phyloP scores from a whole-genome alignment of 2,113 vertebrate genomes.

The Benitochromis conjunctus region DNA sequence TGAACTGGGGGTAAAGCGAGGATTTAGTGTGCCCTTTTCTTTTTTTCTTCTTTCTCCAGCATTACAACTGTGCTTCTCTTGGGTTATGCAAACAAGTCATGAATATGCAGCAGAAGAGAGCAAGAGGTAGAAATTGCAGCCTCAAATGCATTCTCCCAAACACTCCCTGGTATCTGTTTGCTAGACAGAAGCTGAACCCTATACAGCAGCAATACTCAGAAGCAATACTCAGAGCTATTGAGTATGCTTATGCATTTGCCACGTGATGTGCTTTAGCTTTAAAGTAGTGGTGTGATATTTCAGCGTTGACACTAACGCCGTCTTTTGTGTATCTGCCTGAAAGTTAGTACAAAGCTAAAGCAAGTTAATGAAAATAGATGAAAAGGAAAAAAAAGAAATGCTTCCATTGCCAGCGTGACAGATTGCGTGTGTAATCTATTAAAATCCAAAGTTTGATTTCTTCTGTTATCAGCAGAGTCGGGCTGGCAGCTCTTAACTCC shows the following conservation, averaged over 20 bases:
- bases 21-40: neutral
- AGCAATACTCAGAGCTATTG: neutral
- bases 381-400: neutral
- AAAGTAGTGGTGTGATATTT: neutral
- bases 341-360: neutral
- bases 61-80: conserved; percentile 34
- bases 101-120: conserved; percentile 46
- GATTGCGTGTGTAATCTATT: neutral
- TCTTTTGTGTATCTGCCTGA: neutral
- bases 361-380: neutral
- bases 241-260: neutral
- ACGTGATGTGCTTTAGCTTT: neutral
- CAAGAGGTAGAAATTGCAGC: conserved; percentile 24
- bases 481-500: neutral
- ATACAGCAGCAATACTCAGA: neutral
- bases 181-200: neutral
- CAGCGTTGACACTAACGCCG: neutral
- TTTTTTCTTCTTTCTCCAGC: neutral
- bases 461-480: neutral
- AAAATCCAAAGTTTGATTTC: neutral
- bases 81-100: conserved; percentile 50
- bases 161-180: neutral
- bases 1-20: conserved; percentile 34
- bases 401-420: neutral
- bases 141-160: conserved; percentile 37